Evolutionary conservation across 2,113 vertebrate genomes (phyloP).

Genomic region (Lepus timidus): DNA sequence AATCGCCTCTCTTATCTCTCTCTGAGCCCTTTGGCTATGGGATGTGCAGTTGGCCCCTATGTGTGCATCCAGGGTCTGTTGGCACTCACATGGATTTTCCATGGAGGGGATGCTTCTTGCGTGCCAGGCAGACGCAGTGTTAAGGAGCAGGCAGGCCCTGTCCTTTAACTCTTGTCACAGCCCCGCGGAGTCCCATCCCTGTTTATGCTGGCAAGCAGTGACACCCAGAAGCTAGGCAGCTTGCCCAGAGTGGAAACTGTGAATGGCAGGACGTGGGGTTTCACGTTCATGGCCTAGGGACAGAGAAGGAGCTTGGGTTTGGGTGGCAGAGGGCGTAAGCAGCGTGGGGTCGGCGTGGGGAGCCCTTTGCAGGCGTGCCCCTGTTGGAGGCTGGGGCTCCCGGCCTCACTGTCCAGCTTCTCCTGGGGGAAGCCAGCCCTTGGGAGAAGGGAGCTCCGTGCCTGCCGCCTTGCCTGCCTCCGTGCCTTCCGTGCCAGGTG

Average conservation of each 20-base stretch:
- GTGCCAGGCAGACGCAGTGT: neutral
- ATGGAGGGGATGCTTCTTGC: neutral
- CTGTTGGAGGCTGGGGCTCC: neutral
- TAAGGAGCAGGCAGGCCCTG: rapidly evolving
- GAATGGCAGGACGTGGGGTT: neutral
- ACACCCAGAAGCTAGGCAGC: neutral
- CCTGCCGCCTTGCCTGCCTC: rapidly evolving
- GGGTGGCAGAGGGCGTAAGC: neutral
- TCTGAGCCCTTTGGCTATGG: neutral
- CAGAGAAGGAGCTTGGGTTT: neutral
- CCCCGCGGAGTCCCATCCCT: neutral
- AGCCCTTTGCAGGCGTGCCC: neutral
- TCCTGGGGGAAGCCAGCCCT: neutral
- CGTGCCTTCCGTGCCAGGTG: no score
- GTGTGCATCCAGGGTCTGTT: neutral
- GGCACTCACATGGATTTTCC: neutral
- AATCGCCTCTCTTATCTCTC: neutral
- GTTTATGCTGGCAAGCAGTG: neutral
- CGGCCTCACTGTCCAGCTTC: neutral
- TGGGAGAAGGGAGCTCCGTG: neutral
- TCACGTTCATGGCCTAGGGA: no score
- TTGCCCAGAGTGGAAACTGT: neutral
- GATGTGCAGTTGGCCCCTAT: neutral
- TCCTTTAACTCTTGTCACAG: neutral
- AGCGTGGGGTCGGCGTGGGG: neutral